Evolutionary conservation across 2,113 vertebrate species (phyloP).

Genomic region (Hucho hucho): DNA sequence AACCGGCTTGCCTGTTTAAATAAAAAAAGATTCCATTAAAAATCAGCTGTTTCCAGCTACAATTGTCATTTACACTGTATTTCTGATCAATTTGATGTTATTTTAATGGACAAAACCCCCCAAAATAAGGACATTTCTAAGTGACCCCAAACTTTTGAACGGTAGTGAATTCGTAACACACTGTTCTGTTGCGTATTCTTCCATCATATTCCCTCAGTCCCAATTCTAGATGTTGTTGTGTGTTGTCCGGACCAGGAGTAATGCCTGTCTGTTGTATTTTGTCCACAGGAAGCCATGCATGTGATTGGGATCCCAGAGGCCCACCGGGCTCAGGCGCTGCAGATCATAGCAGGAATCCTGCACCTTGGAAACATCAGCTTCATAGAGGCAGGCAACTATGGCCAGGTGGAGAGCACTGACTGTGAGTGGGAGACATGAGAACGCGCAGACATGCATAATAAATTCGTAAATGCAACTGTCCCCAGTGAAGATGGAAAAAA

Average conservation of each 20-base stretch:
- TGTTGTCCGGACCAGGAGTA: background rate
- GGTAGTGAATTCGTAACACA: too few species aligned
- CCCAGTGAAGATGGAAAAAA: background rate
- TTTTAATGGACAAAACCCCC: too few species aligned
- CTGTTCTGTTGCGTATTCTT: too few species aligned
- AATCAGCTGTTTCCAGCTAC: too few species aligned
- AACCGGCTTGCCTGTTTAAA: too few species aligned
- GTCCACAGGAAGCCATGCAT: slow-evolving; percentile 88
- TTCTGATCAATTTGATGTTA: too few species aligned
- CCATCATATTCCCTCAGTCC: too few species aligned
- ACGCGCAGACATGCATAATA: background rate
- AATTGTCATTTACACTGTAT: too few species aligned
- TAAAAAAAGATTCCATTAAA: too few species aligned
- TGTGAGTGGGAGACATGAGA: slow-evolving; percentile 77
- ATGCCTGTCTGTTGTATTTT: background rate
- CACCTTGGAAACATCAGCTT: slow-evolving; percentile 95
- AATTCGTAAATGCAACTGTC: too few species aligned
- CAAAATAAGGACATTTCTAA: too few species aligned
- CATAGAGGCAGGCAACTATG: slow-evolving; percentile 90
- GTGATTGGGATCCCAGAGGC: slow-evolving; percentile 85
- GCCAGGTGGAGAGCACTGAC: slow-evolving; percentile 85
- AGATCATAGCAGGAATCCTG: slow-evolving; percentile 90
- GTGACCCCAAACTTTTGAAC: too few species aligned
- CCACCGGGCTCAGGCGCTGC: slow-evolving; percentile 83
- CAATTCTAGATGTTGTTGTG: background rate